phyloP scores from a whole-genome alignment of 2,888 invertebrate genomes.

The Ferdinandea cuprea region DNA sequence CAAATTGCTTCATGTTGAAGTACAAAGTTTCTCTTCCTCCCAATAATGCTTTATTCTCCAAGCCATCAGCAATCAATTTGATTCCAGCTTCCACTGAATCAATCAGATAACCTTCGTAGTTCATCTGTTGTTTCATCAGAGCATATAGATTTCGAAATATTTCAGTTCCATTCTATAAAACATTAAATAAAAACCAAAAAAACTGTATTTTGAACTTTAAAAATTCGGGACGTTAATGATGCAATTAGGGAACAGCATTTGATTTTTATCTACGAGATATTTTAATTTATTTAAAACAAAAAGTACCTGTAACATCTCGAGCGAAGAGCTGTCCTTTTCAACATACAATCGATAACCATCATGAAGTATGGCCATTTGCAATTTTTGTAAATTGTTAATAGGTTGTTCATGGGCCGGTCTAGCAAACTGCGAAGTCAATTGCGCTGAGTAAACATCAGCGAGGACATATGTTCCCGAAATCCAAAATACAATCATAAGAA shows the following conservation, averaged over 20 bases:
- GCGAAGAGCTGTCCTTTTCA: conserved; percentile 89
- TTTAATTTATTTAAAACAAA: not conserved
- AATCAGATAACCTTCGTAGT: conserved; percentile 84
- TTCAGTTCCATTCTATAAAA: conserved; percentile 88
- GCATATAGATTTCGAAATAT: conserved; percentile 88
- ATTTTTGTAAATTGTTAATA: conserved; percentile 86
- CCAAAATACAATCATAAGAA: conserved; percentile 88
- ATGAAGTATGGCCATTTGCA: conserved; percentile 87
- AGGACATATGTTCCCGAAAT: conserved; percentile 91
- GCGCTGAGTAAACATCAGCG: conserved; percentile 91
- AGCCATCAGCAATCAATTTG: conserved; percentile 85
- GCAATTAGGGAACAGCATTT: too few relatives aligned
- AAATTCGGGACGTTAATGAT: too few relatives aligned
- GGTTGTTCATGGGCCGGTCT: conserved; percentile 88
- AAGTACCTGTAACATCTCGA: conserved; percentile 87
- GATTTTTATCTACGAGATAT: too few relatives aligned
- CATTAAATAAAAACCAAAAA: not conserved
- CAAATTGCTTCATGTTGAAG: conserved; percentile 90
- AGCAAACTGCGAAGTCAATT: conserved; percentile 89
- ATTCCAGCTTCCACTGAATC: conserved; percentile 89
- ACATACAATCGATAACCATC: conserved; percentile 87
- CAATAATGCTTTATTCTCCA: conserved; percentile 86
- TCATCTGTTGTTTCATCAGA: conserved; percentile 85
- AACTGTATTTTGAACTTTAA: not conserved
- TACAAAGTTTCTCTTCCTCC: conserved; percentile 90